Percentiles rank a stretch among this genome's conserved stretches.
Evolutionary conservation across 2,113 vertebrate genomes (phyloP).

Genomic region (Crotalus viridis): DNA sequence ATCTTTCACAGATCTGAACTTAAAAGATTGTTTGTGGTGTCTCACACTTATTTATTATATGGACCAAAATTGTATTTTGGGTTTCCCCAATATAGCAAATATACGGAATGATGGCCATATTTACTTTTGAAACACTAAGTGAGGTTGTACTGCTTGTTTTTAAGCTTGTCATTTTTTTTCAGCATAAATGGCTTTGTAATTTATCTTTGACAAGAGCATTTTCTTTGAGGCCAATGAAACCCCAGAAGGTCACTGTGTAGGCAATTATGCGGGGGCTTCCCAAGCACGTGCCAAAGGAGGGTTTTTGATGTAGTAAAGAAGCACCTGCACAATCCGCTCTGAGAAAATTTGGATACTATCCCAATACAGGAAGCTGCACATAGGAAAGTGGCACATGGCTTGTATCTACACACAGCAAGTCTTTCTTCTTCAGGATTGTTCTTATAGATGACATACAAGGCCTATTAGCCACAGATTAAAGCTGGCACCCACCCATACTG

Average conservation of each 20-base stretch:
- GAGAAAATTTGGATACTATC: neutral
- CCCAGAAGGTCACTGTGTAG: neutral
- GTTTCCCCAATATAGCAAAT: neutral
- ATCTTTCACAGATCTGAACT: conserved; percentile 26
- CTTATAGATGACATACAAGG: neutral
- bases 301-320: neutral
- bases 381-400: neutral
- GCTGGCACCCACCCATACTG: neutral
- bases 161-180: neutral
- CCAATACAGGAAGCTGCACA: neutral
- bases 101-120: neutral
- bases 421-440: neutral
- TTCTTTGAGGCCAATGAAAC: neutral
- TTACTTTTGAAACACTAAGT: neutral
- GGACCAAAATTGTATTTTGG: neutral
- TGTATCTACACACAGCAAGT: neutral
- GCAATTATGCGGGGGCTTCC: neutral
- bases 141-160: neutral
- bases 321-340: neutral
- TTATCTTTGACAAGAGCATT: neutral
- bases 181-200: neutral
- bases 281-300: neutral
- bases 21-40: neutral
- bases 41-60: neutral
- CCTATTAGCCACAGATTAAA: neutral